phyloP scores from a whole-genome alignment of 2,113 vertebrate species.

The Upupa epops region DNA sequence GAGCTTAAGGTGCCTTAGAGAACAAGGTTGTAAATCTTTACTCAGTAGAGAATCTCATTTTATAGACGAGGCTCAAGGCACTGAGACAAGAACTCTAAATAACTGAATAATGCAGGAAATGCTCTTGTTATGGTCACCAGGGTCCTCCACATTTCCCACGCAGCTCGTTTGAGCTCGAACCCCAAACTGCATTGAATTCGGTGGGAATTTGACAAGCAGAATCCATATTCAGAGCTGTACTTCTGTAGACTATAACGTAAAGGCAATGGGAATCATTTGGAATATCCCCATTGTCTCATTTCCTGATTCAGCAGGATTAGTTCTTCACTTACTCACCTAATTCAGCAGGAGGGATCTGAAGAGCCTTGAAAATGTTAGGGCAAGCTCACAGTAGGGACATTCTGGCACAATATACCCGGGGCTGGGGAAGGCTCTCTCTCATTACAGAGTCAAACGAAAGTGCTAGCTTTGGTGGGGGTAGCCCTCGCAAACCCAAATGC shows the following conservation, averaged over 20 bases:
- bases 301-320: conserved; percentile 45
- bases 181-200: background rate
- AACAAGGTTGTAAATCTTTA: background rate
- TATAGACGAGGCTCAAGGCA: background rate
- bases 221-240: background rate
- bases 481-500: background rate
- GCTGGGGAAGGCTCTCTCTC: background rate
- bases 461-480: background rate
- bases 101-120: background rate
- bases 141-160: background rate
- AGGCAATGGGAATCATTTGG: background rate
- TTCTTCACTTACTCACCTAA: background rate
- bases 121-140: background rate
- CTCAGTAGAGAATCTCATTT: background rate
- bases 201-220: background rate
- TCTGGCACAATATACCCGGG: background rate
- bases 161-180: background rate
- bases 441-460: conserved; percentile 6
- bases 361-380: background rate
- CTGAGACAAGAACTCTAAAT: background rate
- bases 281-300: background rate
- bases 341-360: background rate
- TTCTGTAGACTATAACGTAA: background rate
- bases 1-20: background rate
- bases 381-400: conserved; percentile 5